Conservation (phyloP, 92 coral and sea anemone species). For the Siderastrea siderea region DNA sequence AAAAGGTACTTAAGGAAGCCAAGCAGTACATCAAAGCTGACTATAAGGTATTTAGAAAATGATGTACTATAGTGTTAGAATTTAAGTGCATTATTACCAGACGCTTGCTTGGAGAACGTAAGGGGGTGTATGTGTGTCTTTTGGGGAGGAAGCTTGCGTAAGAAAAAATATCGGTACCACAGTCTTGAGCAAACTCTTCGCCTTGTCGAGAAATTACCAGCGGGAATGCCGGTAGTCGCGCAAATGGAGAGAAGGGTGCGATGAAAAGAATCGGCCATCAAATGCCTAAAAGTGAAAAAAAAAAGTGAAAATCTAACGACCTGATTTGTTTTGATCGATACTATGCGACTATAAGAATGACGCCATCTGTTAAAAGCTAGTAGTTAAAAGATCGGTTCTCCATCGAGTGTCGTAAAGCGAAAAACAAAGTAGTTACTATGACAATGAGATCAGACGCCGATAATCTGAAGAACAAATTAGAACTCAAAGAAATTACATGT, state of each 20-base stretch:
- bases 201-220: background rate
- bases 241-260: background rate
- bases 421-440: no score
- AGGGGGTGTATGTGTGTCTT: background rate
- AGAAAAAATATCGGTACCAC: background rate
- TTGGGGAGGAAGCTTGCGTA: background rate
- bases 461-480: no score
- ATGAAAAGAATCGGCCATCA: background rate
- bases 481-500: no score
- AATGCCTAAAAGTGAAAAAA: no score
- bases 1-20: slow-evolving; percentile 26
- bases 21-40: slow-evolving; percentile 51
- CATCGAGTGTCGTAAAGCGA: no score
- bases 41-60: slow-evolving; percentile 32
- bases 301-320: background rate
- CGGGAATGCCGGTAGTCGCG: background rate
- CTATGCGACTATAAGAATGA: no score
- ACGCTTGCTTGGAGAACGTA: background rate
- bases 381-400: no score
- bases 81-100: background rate
- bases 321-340: no score
- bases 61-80: background rate
- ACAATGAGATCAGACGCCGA: no score
- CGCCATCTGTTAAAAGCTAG: no score
- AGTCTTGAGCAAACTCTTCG: background rate